These are phyloP conservation scores for Drosophila athabasca DNA, from an alignment of 1,140 invertebrate species.

Conservation along the genomic window DNA sequence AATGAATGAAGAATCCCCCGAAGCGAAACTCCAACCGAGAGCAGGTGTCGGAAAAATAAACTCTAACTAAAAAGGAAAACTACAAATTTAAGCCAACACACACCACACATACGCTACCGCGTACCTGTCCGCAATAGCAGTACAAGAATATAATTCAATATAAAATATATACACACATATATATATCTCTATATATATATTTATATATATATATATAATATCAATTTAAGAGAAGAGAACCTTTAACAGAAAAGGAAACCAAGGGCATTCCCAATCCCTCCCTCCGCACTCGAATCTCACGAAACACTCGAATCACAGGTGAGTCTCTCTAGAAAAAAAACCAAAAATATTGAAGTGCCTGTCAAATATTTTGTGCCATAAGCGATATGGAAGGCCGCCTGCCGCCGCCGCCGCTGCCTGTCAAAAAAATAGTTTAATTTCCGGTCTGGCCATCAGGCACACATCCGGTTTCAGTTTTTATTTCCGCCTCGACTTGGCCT, in stretches of 20 bases:
- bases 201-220: too few relatives aligned
- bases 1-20: too few relatives aligned
- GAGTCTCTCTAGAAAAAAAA: background rate
- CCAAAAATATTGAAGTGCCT: slow-evolving; percentile 5
- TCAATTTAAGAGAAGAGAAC: too few relatives aligned
- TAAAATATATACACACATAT: too few relatives aligned
- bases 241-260: background rate
- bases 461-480: slow-evolving; percentile 79
- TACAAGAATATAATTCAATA: too few relatives aligned
- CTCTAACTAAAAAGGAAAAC: too few relatives aligned
- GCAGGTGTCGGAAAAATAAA: too few relatives aligned
- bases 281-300: too few relatives aligned
- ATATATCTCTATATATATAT: too few relatives aligned
- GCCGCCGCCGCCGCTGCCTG: slow-evolving; percentile 1
- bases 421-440: slow-evolving; percentile 81
- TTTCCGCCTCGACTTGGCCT: slow-evolving; percentile 49
- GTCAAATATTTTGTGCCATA: slow-evolving; percentile 29
- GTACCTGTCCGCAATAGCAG: too few relatives aligned
- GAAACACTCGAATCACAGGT: too few relatives aligned
- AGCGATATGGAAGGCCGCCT: slow-evolving; percentile 4
- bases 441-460: slow-evolving; percentile 61
- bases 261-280: background rate
- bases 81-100: background rate
- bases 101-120: slow-evolving; percentile 9
- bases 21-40: too few relatives aligned